These are phyloP conservation scores for Paramormyrops kingsleyae DNA, from an alignment of 2,113 vertebrate genomes.

Conservation along the genomic window DNA sequence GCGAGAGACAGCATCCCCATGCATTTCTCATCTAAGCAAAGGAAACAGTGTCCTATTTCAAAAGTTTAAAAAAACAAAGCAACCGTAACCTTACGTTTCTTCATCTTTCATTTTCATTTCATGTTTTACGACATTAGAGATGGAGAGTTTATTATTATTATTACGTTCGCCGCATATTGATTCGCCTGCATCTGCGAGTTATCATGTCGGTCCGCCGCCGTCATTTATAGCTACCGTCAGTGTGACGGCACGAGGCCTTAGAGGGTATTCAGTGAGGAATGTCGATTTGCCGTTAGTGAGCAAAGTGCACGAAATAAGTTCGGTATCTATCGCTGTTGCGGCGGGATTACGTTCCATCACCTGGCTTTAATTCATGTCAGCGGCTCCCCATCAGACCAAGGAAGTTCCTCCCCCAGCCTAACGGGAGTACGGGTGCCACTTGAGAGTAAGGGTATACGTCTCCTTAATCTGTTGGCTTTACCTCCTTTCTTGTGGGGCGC, in stretches of 20 bases:
- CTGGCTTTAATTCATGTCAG: slow-evolving; percentile 36
- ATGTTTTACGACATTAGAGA: background rate
- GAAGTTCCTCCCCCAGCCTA: background rate
- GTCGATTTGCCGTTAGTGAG: slow-evolving; percentile 15
- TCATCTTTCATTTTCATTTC: background rate
- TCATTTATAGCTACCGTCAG: slow-evolving; percentile 50
- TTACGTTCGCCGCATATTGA: slow-evolving; percentile 37
- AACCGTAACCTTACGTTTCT: background rate
- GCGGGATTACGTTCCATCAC: background rate
- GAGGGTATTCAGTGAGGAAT: slow-evolving; percentile 18
- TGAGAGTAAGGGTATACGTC: slow-evolving; percentile 14
- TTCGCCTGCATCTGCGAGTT: slow-evolving; percentile 40
- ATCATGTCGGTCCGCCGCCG: slow-evolving; percentile 46
- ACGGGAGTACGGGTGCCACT: background rate
- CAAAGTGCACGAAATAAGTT: slow-evolving; percentile 4
- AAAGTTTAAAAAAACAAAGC: slow-evolving; percentile 28
- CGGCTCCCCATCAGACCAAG: slow-evolving; percentile 18
- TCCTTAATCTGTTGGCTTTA: slow-evolving; percentile 25
- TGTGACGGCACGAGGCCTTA: background rate
- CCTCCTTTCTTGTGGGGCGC: slow-evolving; percentile 5
- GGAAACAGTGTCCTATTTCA: slow-evolving; percentile 37
- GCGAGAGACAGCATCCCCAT: background rate
- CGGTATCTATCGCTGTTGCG: slow-evolving; percentile 18
- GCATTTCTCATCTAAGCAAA: background rate
- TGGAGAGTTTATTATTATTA: background rate